Evolutionary conservation across 2,888 invertebrate species (phyloP).

Genomic region (Cantharis rufa): DNA sequence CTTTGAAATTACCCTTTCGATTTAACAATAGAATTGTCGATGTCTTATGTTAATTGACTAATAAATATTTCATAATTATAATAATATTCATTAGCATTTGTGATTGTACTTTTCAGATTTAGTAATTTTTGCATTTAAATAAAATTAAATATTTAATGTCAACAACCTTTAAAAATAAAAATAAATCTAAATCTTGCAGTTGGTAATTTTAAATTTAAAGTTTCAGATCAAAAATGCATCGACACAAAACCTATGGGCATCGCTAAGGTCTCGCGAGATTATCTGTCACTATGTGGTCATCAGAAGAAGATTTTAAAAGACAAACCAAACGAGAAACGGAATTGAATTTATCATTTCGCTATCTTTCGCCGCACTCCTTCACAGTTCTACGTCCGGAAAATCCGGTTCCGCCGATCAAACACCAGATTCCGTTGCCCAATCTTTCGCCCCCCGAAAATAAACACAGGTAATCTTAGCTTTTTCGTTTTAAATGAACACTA

Average conservation of each 20-base stretch:
- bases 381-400: constrained; percentile 51
- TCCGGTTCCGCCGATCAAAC: constrained; percentile 35
- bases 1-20: background rate
- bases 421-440: constrained; percentile 37
- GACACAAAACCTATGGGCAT: background rate
- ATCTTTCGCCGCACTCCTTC: constrained; percentile 53
- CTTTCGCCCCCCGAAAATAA: constrained; percentile 50
- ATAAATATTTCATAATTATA: too few species aligned
- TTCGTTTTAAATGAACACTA: background rate
- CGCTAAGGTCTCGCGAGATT: background rate
- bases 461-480: constrained; percentile 45
- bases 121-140: background rate
- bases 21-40: background rate
- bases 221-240: background rate
- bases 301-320: constrained; percentile 44
- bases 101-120: background rate
- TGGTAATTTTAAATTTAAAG: background rate
- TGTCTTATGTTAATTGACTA: background rate
- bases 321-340: constrained; percentile 47
- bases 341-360: constrained; percentile 48
- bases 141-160: background rate
- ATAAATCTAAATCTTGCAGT: background rate
- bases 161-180: too few species aligned
- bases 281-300: constrained; percentile 44
- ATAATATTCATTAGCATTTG: background rate